These are phyloP conservation scores for Tokudaia tokunoshimensis DNA, from an alignment of 2,797 vertebrate species.

Conservation along the genomic window DNA sequence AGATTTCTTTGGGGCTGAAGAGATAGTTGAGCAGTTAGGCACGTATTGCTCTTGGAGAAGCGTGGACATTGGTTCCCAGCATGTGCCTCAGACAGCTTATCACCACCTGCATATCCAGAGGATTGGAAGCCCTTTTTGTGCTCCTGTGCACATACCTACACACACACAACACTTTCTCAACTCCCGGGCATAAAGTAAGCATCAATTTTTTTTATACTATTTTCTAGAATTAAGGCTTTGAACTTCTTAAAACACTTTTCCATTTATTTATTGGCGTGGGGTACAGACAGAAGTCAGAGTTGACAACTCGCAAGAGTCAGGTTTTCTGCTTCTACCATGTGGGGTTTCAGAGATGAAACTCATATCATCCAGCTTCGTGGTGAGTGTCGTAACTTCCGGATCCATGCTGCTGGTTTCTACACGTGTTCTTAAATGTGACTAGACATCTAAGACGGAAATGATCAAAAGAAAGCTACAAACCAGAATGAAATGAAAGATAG, in stretches of 20 bases:
- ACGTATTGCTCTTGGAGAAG: neutral
- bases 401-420: neutral
- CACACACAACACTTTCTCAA: neutral
- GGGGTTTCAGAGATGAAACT: neutral
- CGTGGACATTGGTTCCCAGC: neutral
- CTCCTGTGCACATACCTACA: neutral
- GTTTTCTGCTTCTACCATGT: neutral
- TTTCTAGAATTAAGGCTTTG: neutral
- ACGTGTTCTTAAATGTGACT: constrained; percentile 31
- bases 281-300: neutral
- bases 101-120: neutral
- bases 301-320: neutral
- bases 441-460: constrained; percentile 29
- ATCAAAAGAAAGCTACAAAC: constrained; percentile 6
- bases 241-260: neutral
- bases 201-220: constrained; percentile 34
- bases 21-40: neutral
- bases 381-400: neutral
- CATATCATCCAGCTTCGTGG: neutral
- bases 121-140: neutral
- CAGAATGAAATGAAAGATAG: neutral
- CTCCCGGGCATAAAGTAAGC: neutral
- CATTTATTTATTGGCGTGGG: neutral
- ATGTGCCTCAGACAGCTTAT: neutral
- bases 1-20: neutral